Percentiles rank a stretch among this genome's conserved stretches.
Evolutionary conservation across 2,113 vertebrate genomes (phyloP).

Genomic region (Bungarus multicinctus): DNA sequence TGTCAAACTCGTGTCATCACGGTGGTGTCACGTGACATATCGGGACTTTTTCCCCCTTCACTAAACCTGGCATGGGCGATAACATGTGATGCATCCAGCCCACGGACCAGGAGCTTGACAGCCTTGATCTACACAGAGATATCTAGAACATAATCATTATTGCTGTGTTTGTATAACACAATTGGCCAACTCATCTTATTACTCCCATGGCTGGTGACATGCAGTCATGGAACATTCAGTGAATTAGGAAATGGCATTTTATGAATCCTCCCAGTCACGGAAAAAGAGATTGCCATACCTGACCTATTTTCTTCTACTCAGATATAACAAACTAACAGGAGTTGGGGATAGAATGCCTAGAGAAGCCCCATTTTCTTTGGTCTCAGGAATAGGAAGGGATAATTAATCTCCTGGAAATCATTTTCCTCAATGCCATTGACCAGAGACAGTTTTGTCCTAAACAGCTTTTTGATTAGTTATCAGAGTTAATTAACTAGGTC

Average conservation of each 20-base stretch:
- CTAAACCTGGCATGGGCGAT: no score
- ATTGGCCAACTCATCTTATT: background rate
- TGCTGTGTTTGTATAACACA: background rate
- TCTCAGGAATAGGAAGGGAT: background rate
- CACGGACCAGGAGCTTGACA: no score
- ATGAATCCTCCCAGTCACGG: background rate
- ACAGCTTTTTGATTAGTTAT: background rate
- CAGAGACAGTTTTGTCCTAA: constrained; percentile 10
- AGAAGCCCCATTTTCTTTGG: background rate
- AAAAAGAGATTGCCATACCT: background rate
- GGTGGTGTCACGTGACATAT: no score
- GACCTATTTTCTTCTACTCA: background rate
- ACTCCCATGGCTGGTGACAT: background rate
- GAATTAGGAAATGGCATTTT: background rate
- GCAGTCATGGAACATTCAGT: background rate
- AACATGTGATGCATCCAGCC: no score
- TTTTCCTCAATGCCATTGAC: background rate
- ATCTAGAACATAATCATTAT: background rate
- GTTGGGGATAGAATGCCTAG: background rate
- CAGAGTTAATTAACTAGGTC: background rate
- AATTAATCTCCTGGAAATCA: background rate
- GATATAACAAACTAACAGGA: background rate
- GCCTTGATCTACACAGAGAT: background rate
- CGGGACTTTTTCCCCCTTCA: no score
- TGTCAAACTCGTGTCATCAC: no score